Conservation (phyloP, 2,888 invertebrate genomes). For the Pammene fasciana region DNA sequence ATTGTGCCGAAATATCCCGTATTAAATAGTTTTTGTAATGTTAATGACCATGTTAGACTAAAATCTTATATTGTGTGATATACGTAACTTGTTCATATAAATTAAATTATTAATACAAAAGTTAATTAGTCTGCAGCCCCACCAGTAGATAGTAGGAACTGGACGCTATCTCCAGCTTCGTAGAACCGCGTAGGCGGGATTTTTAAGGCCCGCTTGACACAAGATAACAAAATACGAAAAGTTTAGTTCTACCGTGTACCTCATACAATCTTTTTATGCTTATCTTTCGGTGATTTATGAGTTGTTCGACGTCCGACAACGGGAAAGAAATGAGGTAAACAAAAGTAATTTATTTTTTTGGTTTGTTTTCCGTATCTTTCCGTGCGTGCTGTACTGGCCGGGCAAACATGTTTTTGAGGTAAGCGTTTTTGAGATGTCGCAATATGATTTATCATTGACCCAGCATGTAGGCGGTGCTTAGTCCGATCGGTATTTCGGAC, state of each 20-base stretch:
- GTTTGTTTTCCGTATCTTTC: slow-evolving; percentile 82
- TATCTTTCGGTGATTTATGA: slow-evolving; percentile 83
- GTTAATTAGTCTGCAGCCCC: not conserved
- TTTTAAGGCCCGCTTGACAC: slow-evolving; percentile 72
- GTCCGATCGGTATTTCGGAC: slow-evolving; percentile 79
- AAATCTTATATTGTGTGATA: no score
- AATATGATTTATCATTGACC: slow-evolving; percentile 78
- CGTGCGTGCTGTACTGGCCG: slow-evolving; percentile 79
- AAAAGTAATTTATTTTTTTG: slow-evolving; percentile 83
- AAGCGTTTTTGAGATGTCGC: slow-evolving; percentile 83
- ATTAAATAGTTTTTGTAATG: no score
- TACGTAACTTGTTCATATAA: no score
- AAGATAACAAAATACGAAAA: slow-evolving; percentile 82
- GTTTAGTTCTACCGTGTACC: slow-evolving; percentile 81
- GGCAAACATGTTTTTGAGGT: slow-evolving; percentile 81
- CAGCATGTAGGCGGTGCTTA: slow-evolving; percentile 80
- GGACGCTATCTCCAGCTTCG: slow-evolving; percentile 60
- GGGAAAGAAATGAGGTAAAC: slow-evolving; percentile 82
- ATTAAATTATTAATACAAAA: not conserved
- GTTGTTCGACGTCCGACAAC: slow-evolving; percentile 81
- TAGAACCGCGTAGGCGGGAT: slow-evolving; percentile 70
- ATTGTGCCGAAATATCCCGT: no score
- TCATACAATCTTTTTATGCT: slow-evolving; percentile 84
- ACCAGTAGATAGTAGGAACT: slow-evolving; percentile 35
- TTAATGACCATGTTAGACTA: no score